Conservation (phyloP, 2,113 vertebrate genomes). For the Ciconia maguari region DNA sequence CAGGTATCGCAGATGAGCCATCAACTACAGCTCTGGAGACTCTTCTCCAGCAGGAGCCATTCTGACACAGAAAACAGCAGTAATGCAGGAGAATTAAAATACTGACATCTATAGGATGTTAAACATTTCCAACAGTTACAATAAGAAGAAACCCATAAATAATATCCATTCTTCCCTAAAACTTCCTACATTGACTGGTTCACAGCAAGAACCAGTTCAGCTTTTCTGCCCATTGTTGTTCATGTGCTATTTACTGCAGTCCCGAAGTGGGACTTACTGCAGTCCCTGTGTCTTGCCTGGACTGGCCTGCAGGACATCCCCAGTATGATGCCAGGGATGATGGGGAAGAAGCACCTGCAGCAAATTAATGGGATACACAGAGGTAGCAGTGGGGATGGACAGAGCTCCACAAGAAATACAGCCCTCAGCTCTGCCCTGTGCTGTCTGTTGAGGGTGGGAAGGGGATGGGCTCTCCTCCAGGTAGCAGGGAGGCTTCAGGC, state of each 20-base stretch:
- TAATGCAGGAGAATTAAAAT: neutral
- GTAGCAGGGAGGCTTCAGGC: neutral
- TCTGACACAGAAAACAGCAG: neutral
- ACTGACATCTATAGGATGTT: neutral
- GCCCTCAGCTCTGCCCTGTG: neutral
- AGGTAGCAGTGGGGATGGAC: neutral
- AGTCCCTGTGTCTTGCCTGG: neutral
- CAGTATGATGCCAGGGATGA: neutral
- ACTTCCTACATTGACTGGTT: neutral
- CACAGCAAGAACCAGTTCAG: neutral
- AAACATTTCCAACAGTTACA: neutral
- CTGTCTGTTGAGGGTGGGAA: neutral
- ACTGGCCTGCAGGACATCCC: neutral
- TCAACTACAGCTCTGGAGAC: neutral
- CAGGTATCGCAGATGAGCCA: neutral
- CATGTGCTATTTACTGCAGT: neutral
- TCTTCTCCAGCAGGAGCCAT: neutral
- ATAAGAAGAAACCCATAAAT: neutral
- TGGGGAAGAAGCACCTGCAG: neutral
- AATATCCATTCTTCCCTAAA: neutral
- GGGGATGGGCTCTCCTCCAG: neutral
- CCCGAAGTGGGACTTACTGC: neutral
- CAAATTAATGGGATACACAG: neutral
- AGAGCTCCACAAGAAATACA: neutral
- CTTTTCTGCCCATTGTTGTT: neutral